phyloP scores from a whole-genome alignment of 2,113 vertebrate genomes.

The Cyprinodon variegatus region DNA sequence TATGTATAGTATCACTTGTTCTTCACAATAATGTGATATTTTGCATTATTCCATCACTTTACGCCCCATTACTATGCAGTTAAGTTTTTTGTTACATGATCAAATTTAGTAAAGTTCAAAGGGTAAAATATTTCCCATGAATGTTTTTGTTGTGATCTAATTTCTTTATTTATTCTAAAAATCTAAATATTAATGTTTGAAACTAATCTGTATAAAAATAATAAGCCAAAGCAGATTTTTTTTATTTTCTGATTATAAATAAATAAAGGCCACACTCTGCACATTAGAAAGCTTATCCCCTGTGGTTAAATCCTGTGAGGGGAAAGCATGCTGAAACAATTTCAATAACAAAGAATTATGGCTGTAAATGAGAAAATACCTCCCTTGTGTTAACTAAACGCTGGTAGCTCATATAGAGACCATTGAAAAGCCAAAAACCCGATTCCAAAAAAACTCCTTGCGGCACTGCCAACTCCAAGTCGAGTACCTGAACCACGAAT shows the following conservation, averaged over 20 bases:
- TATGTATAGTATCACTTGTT: background rate
- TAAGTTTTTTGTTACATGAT: no score
- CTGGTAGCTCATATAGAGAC: conserved; percentile 51
- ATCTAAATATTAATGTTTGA: background rate
- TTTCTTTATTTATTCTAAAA: background rate
- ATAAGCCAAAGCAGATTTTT: background rate
- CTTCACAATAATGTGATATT: no score
- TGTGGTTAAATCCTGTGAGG: conserved; percentile 7
- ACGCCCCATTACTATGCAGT: no score
- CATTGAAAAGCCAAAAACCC: conserved; percentile 41
- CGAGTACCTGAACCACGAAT: conserved; percentile 57
- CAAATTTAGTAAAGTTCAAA: background rate
- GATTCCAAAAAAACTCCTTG: conserved; percentile 60
- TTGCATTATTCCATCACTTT: no score
- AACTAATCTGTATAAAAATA: conserved; percentile 2
- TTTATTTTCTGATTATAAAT: background rate
- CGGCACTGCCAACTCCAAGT: conserved; percentile 19
- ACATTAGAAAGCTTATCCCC: conserved; percentile 4
- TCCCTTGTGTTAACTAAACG: conserved; percentile 58
- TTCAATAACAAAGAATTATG: conserved; percentile 43
- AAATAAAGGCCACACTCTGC: conserved; percentile 3
- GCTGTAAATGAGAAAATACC: conserved; percentile 44
- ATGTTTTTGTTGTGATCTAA: background rate
- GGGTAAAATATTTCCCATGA: background rate
- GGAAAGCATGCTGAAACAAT: conserved; percentile 1